Evolutionary conservation across 2,888 invertebrate species (phyloP).

Genomic region (Belgica antarctica): DNA sequence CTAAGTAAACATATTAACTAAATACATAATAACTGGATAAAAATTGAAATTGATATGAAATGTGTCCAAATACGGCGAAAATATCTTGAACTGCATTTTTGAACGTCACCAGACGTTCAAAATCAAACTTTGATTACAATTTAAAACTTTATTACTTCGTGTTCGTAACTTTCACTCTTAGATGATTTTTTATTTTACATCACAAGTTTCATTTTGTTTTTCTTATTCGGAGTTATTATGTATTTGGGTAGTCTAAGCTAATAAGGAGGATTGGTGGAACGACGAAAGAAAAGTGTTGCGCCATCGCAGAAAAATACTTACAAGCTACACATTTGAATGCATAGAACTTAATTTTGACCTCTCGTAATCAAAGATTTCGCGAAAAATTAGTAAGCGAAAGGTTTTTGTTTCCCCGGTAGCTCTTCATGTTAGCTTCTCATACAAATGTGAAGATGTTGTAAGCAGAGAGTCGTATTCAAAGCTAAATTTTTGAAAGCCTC

Average conservation of each 20-base stretch:
- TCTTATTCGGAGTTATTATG: slow-evolving; percentile 1
- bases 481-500: not conserved
- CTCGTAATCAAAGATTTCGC: not conserved
- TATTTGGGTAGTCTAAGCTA: slow-evolving; percentile 13
- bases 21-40: slow-evolving; percentile 23
- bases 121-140: not conserved
- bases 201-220: not conserved
- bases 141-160: not conserved
- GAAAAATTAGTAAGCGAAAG: not conserved
- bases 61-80: slow-evolving; percentile 11
- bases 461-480: not conserved
- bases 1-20: slow-evolving; percentile 19
- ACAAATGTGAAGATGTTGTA: slow-evolving; percentile 36
- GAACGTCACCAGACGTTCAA: not conserved
- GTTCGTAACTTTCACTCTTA: not conserved
- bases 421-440: slow-evolving; percentile 19
- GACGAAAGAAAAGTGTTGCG: not conserved
- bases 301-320: not conserved
- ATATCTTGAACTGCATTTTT: slow-evolving; percentile 11
- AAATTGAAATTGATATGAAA: slow-evolving; percentile 7
- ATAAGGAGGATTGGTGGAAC: not conserved
- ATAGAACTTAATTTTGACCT: slow-evolving; percentile 24
- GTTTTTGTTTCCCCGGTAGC: not conserved
- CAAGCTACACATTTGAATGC: slow-evolving; percentile 32
- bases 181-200: not conserved